Evolutionary conservation across 2,888 invertebrate species (phyloP), one percentile per base, ranked within the genome.

Genomic region (Drosophila planitibia): DNA sequence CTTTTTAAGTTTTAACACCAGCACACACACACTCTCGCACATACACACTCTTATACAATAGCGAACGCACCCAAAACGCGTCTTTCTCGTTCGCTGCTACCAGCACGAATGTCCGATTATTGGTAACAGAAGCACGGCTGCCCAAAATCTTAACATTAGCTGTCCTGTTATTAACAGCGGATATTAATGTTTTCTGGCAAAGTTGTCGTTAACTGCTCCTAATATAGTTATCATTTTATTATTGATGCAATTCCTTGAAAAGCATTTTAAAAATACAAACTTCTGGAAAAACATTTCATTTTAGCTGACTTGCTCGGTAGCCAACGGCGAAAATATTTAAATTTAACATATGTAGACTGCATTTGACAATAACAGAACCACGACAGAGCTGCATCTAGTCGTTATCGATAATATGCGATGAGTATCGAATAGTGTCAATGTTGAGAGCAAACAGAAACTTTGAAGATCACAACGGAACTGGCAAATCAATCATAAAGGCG

Each of bases 61-160:
- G 47, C 51, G 28, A 69, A 82, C 82, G 82, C 61, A 82, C 83
- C 80, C 66, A 82, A 80, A 79, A 74, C 82, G 83, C 82, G 80
- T 74, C 82, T 82, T 74, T 80, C 79, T 74, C 83, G 80, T 67
- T 67, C 83, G 82, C 79, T 82, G 82, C 68, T 82, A 73, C 68
- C 73, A 79, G 82, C 79, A 79, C 79, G 82, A 79, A 79, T 79
- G 79, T 68, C 7, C 81, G 81, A 65, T 51, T 60, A 47, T 41
- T 66, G 19, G 44, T 58, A 69, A 58, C 66, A 67, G 55, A 60
- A 19, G 14, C 64, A 59, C 59, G 44, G 55, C n/a, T 10, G 59
- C 28, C 22, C 33, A 33, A 35, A 12, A 35, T 6, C 4, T 32
- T 68, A 59, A 81, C 81, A 81, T 35, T 41, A 19, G 41, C 35